phyloP scores from a whole-genome alignment of 2,113 vertebrate genomes.

The Lipophrys pholis region DNA sequence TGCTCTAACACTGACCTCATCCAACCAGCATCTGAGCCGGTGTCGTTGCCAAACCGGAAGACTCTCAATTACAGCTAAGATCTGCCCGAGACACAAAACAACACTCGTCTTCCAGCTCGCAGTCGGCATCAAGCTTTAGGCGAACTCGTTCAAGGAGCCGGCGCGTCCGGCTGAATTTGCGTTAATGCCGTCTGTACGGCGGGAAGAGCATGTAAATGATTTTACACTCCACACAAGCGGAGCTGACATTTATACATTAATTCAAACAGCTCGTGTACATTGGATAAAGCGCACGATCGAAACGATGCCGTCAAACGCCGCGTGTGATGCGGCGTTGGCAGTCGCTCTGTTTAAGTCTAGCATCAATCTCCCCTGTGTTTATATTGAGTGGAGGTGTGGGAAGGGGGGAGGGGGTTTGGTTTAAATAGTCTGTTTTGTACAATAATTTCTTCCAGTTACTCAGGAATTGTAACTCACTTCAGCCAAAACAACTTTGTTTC shows the following conservation, averaged over 20 bases:
- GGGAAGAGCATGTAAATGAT: conserved; percentile 11
- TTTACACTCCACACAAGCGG: not conserved
- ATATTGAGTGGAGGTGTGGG: no score
- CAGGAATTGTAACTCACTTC: conserved; percentile 5
- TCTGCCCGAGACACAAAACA: conserved; percentile 2
- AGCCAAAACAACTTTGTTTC: conserved; percentile 2
- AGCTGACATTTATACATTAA: conserved; percentile 21
- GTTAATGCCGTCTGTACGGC: not conserved
- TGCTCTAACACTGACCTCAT: conserved; percentile 9
- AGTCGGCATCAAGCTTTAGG: not conserved
- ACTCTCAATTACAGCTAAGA: conserved; percentile 21
- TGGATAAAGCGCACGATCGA: not conserved
- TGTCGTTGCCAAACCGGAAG: conserved; percentile 18
- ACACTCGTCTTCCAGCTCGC: not conserved
- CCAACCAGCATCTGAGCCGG: conserved; percentile 11
- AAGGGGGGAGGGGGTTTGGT: no score
- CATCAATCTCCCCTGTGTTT: not conserved
- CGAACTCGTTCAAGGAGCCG: conserved; percentile 1
- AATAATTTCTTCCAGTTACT: not conserved
- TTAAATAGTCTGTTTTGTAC: conserved; percentile 6
- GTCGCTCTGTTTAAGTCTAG: not conserved
- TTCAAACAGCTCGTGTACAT: not conserved
- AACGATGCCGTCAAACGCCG: not conserved
- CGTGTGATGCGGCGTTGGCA: not conserved
- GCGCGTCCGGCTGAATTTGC: conserved; percentile 20